phyloP scores from a whole-genome alignment of 2,797 vertebrate genomes.

The Selene dorsalis region DNA sequence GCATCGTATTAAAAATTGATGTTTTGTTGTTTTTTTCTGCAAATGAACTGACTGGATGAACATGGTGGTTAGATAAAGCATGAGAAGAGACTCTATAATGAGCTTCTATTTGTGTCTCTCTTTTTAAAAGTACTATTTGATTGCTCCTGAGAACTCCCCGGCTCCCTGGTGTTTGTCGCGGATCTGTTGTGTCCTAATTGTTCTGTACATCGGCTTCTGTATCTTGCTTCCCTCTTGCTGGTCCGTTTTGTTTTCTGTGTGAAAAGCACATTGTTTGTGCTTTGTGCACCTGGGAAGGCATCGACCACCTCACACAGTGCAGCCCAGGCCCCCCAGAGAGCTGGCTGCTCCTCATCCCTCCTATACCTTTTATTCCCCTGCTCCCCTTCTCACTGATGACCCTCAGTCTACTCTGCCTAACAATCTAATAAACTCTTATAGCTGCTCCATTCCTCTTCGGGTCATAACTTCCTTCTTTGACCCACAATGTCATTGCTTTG shows the following conservation, averaged over 20 bases:
- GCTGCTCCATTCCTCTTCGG: not conserved
- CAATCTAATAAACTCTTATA: constrained; percentile 11
- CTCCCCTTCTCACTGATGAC: constrained; percentile 25
- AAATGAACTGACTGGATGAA: not conserved
- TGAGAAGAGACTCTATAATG: not conserved
- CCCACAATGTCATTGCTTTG: too few relatives aligned
- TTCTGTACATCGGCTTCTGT: constrained; percentile 18
- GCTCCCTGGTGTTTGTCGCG: not conserved
- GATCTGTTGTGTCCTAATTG: constrained; percentile 32
- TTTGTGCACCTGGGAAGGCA: constrained; percentile 57
- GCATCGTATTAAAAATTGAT: not conserved
- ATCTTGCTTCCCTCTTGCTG: constrained; percentile 9
- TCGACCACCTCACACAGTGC: constrained; percentile 29
- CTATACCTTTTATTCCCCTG: constrained; percentile 28
- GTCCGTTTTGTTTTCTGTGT: constrained; percentile 52
- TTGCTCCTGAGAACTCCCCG: constrained; percentile 15
- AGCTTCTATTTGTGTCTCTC: constrained; percentile 4
- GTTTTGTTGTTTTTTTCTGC: not conserved
- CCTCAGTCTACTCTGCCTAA: constrained; percentile 12
- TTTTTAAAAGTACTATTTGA: constrained; percentile 8
- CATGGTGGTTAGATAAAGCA: not conserved
- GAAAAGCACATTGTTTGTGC: constrained; percentile 64
- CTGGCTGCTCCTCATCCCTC: constrained; percentile 11
- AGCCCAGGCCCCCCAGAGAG: constrained; percentile 27
- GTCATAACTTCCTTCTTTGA: not conserved